Percentiles rank a stretch among this genome's conserved stretches.
These are phyloP conservation scores for Drosophila robusta DNA, from an alignment of 2,888 invertebrate species.

Conservation along the genomic window DNA sequence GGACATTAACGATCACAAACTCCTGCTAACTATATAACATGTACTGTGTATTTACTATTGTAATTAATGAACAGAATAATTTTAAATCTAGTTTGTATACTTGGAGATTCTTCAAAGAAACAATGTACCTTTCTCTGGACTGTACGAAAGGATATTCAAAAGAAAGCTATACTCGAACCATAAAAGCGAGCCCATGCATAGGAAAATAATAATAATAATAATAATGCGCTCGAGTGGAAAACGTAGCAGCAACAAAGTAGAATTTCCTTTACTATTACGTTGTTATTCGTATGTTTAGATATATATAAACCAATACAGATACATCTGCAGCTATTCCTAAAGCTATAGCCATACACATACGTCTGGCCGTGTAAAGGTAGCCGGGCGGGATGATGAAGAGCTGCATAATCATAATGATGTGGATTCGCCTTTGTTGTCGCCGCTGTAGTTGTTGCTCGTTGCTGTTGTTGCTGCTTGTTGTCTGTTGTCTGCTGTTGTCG, in stretches of 20 bases:
- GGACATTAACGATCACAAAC: no score
- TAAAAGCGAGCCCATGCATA: constrained; percentile 9
- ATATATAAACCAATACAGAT: constrained; percentile 6
- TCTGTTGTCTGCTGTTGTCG: constrained; percentile 16
- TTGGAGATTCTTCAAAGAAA: neutral
- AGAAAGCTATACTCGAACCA: constrained; percentile 10
- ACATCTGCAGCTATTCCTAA: neutral
- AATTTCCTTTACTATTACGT: constrained; percentile 32
- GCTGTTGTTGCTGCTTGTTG: constrained; percentile 6
- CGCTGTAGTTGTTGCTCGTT: constrained; percentile 13
- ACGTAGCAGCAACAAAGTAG: constrained; percentile 63
- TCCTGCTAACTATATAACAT: no score
- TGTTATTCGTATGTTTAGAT: constrained; percentile 26
- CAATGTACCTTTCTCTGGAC: neutral
- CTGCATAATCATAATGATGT: constrained; percentile 66
- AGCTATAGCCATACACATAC: neutral
- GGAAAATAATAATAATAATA: constrained; percentile 47
- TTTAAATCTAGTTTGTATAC: no score
- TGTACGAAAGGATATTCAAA: neutral
- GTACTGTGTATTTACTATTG: no score
- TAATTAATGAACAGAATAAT: no score
- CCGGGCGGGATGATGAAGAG: constrained; percentile 40
- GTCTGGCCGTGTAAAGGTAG: constrained; percentile 1
- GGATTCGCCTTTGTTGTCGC: constrained; percentile 43
- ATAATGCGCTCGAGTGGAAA: constrained; percentile 73